Conservation (phyloP, 1,140 invertebrate genomes). For the Drosophila pallidifrons region DNA sequence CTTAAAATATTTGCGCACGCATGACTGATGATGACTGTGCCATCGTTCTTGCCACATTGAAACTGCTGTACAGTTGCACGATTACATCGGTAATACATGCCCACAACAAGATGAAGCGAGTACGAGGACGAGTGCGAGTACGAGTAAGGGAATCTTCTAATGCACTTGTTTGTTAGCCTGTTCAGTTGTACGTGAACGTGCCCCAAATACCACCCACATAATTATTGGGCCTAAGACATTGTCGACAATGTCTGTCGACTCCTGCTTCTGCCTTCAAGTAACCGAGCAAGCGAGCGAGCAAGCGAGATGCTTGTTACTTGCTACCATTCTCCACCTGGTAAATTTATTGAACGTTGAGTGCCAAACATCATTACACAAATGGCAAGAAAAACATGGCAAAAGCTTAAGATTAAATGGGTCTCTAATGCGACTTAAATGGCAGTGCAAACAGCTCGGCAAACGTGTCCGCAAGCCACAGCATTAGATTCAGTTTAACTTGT, state of each 20-base stretch:
- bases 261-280: not conserved
- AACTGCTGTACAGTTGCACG: slow-evolving; percentile 11
- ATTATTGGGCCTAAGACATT: slow-evolving; percentile 49
- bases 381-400: slow-evolving; percentile 48
- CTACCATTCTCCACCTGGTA: slow-evolving; percentile 1
- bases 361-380: slow-evolving; percentile 58
- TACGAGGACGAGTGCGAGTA: slow-evolving; percentile 24
- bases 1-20: slow-evolving; percentile 82
- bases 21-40: slow-evolving; percentile 70
- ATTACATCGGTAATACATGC: slow-evolving; percentile 24
- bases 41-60: slow-evolving; percentile 16
- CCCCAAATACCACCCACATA: slow-evolving; percentile 63
- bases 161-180: slow-evolving; percentile 53
- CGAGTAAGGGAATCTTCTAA: slow-evolving; percentile 53
- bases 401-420: slow-evolving; percentile 51
- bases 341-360: slow-evolving; percentile 61
- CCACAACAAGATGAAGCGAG: slow-evolving; percentile 10
- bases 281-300: too few species aligned
- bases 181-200: slow-evolving; percentile 52
- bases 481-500: slow-evolving; percentile 19
- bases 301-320: not conserved
- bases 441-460: slow-evolving; percentile 56
- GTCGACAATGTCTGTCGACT: slow-evolving; percentile 1
- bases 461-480: slow-evolving; percentile 22
- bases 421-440: slow-evolving; percentile 48